Base-by-base conservation (phyloP, 1,140 invertebrate species). In the Ostrea denselamellosa region DNA sequence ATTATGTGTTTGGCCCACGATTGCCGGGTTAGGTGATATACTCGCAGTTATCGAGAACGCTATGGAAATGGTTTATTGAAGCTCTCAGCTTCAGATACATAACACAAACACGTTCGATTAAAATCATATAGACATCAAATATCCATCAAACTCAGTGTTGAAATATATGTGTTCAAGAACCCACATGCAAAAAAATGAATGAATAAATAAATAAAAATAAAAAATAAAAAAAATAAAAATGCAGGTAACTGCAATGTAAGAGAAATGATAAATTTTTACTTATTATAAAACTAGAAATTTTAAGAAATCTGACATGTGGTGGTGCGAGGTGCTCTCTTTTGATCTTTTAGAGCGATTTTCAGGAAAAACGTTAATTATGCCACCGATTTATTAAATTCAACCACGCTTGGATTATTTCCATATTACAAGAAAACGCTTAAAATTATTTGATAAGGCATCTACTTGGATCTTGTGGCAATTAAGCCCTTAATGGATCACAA, bases 361-460 rank as follows among this genome's bases (percentile, higher is more conserved):
- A 68, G 65, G 9, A 68, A 44, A 34, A 71, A 28, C 14, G 68
- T 28, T 62, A 62, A 14, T 71, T 28, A 12, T 25, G 28, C 3
- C 25, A 71, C 12, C 14, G 68, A 71, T 71, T 28, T 71, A 71
- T 71, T 71, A 28, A 34, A 28, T 28, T 71, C 14, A 25, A 12
- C 25, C 22, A 71, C 68, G 25, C 9, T 34, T 0, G 68, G 68
- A 71, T 71, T 71, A 34, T 71, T 28, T 71, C 12, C n/a, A n/a
- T 62, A 19, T 62, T 62, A 62, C 17, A 19, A n/a, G 1, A 71
- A 71, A 25, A 71, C 68, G 12, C 68, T 25, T 34, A 28, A 34
- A 71, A 71, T 71, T 71, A 14, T 71, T 71, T 34, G 68, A 71
- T 71, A 71, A 71, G 68, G 28, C 22, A 71, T 71, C 68, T 28